Percentiles rank a stretch among this genome's conserved stretches.
Evolutionary conservation across 2,888 invertebrate species (phyloP).

Genomic region (Stegophylla sp.): DNA sequence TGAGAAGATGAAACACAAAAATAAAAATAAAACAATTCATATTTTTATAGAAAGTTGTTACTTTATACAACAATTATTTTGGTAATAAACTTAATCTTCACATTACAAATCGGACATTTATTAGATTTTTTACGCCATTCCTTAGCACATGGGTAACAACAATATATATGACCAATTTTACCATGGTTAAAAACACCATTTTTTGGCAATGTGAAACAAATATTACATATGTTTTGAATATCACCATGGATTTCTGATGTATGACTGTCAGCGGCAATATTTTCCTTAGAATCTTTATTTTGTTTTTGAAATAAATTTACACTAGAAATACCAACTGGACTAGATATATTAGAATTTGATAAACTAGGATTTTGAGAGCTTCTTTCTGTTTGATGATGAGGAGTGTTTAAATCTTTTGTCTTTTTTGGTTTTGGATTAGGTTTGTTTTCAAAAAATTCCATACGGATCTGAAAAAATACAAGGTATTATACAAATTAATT

Average conservation of each 20-base stretch:
- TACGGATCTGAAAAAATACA: conserved; percentile 25
- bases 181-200: conserved; percentile 62
- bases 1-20: too few relatives aligned
- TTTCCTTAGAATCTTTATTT: not conserved
- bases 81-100: conserved; percentile 60
- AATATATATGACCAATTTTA: conserved; percentile 61
- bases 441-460: not conserved
- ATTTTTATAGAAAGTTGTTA: not conserved
- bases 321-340: not conserved
- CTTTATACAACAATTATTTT: conserved; percentile 59
- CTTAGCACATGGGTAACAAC: conserved; percentile 61
- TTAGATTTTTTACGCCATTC: conserved; percentile 60
- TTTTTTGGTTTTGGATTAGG: conserved; percentile 1
- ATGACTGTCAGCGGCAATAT: not conserved
- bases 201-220: conserved; percentile 60
- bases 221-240: conserved; percentile 57
- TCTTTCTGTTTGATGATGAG: not conserved
- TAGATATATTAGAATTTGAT: not conserved
- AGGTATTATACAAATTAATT: not conserved
- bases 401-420: not conserved
- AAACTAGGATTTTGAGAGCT: not conserved
- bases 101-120: conserved; percentile 62
- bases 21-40: too few relatives aligned
- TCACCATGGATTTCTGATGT: not conserved
- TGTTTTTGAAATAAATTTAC: not conserved